Conservation (phyloP, 2,888 invertebrate genomes). For the Koerneria pararmatus region DNA sequence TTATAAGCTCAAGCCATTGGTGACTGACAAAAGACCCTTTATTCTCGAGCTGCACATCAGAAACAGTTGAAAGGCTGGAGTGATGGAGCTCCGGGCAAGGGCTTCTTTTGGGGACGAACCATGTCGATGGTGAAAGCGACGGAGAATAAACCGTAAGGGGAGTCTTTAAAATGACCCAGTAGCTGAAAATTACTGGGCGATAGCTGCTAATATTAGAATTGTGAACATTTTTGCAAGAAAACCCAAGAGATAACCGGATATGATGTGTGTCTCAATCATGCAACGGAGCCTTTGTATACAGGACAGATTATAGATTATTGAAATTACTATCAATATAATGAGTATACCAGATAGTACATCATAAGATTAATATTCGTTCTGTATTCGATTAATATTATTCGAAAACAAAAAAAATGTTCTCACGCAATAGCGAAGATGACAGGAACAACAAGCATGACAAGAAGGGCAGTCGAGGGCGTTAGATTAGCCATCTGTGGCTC, state of each 20-base stretch:
- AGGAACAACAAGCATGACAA: constrained; percentile 74
- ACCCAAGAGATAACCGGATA: neutral
- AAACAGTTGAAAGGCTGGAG: constrained; percentile 14
- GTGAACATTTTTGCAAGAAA: neutral
- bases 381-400: neutral
- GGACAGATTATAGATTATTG: neutral
- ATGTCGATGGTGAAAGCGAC: constrained; percentile 36
- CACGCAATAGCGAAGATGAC: constrained; percentile 69
- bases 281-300: neutral
- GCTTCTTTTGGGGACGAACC: constrained; percentile 48
- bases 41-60: no score
- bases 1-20: constrained; percentile 20
- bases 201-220: neutral
- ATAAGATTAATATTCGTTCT: neutral
- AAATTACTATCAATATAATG: no score
- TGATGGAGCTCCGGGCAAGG: neutral
- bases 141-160: constrained; percentile 42
- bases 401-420: neutral
- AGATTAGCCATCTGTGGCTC: constrained; percentile 64
- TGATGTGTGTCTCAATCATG: neutral
- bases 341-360: neutral
- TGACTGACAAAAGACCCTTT: constrained; percentile 29
- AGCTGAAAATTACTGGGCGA: constrained; percentile 26
- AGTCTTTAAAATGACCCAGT: constrained; percentile 37
- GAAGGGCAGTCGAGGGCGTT: constrained; percentile 64